Percentiles rank a stretch among this genome's conserved stretches.
These are phyloP conservation scores for Synanthedon andrenaeformis DNA, from an alignment of 2,888 invertebrate species.

Conservation along the genomic window DNA sequence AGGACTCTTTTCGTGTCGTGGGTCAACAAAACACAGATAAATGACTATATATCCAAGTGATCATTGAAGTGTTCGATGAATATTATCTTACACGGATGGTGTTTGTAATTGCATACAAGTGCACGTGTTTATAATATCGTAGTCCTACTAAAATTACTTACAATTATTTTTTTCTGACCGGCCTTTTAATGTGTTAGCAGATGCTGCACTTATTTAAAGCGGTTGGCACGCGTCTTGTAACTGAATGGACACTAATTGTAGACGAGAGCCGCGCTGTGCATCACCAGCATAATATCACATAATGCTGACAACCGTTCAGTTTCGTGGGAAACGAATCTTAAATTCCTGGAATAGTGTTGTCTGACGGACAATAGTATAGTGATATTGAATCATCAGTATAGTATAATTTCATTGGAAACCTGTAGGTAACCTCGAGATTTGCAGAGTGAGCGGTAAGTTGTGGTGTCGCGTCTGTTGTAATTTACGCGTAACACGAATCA, in stretches of 20 bases:
- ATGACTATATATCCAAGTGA: not conserved
- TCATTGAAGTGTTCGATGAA: not conserved
- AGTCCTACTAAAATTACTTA: not conserved
- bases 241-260: constrained; percentile 55
- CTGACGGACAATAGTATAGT: constrained; percentile 23
- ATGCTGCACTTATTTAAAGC: constrained; percentile 29
- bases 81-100: not conserved
- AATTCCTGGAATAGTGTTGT: constrained; percentile 13
- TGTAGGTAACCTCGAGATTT: constrained; percentile 40
- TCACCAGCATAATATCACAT: constrained; percentile 26
- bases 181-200: constrained; percentile 14
- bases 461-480: constrained; percentile 40
- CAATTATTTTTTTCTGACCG: not conserved
- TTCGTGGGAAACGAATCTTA: constrained; percentile 41
- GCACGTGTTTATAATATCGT: too few relatives aligned
- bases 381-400: constrained; percentile 16
- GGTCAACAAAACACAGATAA: too few relatives aligned
- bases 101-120: not conserved
- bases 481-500: constrained; percentile 33
- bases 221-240: constrained; percentile 41
- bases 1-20: too few relatives aligned
- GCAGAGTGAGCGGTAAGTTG: constrained; percentile 34
- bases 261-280: constrained; percentile 31
- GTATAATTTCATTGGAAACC: constrained; percentile 22
- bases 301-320: constrained; percentile 23